Conservation (phyloP, 2,797 vertebrate genomes). For the Todus mexicanus region DNA sequence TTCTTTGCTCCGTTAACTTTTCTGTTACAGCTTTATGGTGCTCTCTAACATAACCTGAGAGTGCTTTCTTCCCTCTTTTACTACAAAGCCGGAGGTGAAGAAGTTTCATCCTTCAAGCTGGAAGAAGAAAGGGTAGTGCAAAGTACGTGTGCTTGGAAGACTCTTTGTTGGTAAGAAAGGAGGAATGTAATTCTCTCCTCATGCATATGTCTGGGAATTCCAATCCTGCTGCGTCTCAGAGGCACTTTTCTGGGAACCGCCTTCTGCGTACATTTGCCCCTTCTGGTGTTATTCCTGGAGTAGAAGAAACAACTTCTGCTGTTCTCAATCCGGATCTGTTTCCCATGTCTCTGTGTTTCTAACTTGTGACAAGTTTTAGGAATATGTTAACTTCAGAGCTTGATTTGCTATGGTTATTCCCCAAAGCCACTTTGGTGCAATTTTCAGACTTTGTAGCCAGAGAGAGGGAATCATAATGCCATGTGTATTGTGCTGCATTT, state of each 20-base stretch:
- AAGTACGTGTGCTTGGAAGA: background rate
- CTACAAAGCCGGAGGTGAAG: background rate
- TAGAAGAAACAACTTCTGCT: background rate
- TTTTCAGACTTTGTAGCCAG: background rate
- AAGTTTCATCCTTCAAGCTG: background rate
- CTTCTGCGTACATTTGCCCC: background rate
- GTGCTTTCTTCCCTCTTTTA: background rate
- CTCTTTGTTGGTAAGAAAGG: background rate
- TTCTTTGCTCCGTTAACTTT: background rate
- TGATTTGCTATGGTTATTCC: background rate
- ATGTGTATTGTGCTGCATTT: background rate
- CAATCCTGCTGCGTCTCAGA: background rate
- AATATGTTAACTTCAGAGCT: background rate
- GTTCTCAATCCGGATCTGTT: background rate
- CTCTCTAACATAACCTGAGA: background rate
- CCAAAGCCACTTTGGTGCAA: background rate
- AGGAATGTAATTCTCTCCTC: background rate
- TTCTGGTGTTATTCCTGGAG: background rate
- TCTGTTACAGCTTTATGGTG: background rate
- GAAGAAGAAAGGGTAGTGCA: background rate
- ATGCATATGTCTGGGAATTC: background rate
- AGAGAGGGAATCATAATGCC: background rate
- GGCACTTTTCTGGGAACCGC: background rate
- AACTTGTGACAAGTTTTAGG: background rate
- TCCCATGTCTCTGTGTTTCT: background rate